A percentile compares a stretch with the other conserved stretches of the same genome.
These are phyloP conservation scores for Menidia beryllina DNA, from an alignment of 2,113 vertebrate genomes.

Conservation along the genomic window DNA sequence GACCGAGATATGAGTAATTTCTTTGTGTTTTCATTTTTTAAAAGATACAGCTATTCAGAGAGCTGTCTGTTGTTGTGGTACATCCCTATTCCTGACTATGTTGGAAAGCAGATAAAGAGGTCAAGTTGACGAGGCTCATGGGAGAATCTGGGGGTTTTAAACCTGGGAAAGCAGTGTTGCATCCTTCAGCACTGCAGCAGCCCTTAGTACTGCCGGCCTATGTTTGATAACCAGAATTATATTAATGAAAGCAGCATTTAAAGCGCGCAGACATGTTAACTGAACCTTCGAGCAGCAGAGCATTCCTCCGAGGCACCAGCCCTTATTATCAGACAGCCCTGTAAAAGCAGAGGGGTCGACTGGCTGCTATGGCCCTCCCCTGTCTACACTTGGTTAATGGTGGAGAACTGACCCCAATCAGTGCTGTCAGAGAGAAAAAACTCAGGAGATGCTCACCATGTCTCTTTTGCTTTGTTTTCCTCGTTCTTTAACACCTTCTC, in stretches of 20 bases:
- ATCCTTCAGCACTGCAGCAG: conserved; percentile 15
- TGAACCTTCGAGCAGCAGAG: conserved; percentile 51
- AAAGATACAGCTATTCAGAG: not conserved
- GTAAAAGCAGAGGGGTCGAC: conserved; percentile 61
- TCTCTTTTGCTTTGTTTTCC: not conserved
- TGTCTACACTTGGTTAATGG: conserved; percentile 64
- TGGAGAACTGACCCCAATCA: conserved; percentile 66
- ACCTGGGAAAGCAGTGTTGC: conserved; percentile 15
- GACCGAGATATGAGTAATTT: not conserved
- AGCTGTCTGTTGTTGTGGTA: not conserved
- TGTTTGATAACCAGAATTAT: conserved; percentile 48
- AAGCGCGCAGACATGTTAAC: conserved; percentile 42
- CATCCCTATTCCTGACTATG: conserved; percentile 36
- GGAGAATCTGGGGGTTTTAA: conserved; percentile 47
- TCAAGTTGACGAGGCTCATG: conserved; percentile 35
- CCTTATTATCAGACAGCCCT: conserved; percentile 71
- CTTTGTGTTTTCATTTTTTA: not conserved
- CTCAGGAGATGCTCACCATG: conserved; percentile 24
- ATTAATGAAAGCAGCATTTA: conserved; percentile 49
- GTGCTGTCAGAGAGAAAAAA: conserved; percentile 20
- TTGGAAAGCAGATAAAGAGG: conserved; percentile 42
- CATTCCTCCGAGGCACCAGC: conserved; percentile 74
- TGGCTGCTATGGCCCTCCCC: conserved; percentile 34
- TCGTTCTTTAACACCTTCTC: not conserved
- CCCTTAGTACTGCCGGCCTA: conserved; percentile 22